A percentile compares a stretch with the other conserved stretches of the same genome.
phyloP scores from a whole-genome alignment of 1,140 invertebrate species.

The Archegozetes longisetosus region DNA sequence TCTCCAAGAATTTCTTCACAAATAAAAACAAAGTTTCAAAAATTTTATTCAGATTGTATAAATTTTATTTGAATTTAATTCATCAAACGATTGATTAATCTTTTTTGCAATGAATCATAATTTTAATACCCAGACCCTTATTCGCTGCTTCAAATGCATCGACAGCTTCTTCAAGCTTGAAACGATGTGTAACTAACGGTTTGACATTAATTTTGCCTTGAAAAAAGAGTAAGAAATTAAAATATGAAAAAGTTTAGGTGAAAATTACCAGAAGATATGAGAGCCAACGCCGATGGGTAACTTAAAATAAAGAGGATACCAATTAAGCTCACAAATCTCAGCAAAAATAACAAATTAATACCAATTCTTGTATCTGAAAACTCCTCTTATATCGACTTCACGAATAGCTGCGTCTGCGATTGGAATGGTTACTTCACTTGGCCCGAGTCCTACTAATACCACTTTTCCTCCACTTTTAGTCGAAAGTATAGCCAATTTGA shows the following conservation, averaged over 20 bases:
- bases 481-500: constrained; percentile 45
- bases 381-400: constrained; percentile 78
- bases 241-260: not conserved
- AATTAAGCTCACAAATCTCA: too few species aligned
- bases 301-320: too few species aligned
- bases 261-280: constrained; percentile 28
- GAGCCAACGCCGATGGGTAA: constrained; percentile 58
- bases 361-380: constrained; percentile 84
- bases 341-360: constrained; percentile 24
- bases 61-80: too few species aligned
- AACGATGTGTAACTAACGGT: constrained; percentile 77
- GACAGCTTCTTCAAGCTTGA: constrained; percentile 57
- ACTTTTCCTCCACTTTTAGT: constrained; percentile 46
- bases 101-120: constrained; percentile 48
- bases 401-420: constrained; percentile 55
- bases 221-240: constrained; percentile 37
- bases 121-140: constrained; percentile 56
- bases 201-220: constrained; percentile 66
- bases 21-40: too few species aligned
- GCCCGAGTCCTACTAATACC: constrained; percentile 70
- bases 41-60: too few species aligned
- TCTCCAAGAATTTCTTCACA: too few species aligned
- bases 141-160: constrained; percentile 72
- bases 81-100: too few species aligned
- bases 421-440: constrained; percentile 57